Evolutionary conservation across 64 coral and sea anemone genomes (phyloP), one percentile per base, ranked within the genome.

Genomic region (Acropora yongei): DNA sequence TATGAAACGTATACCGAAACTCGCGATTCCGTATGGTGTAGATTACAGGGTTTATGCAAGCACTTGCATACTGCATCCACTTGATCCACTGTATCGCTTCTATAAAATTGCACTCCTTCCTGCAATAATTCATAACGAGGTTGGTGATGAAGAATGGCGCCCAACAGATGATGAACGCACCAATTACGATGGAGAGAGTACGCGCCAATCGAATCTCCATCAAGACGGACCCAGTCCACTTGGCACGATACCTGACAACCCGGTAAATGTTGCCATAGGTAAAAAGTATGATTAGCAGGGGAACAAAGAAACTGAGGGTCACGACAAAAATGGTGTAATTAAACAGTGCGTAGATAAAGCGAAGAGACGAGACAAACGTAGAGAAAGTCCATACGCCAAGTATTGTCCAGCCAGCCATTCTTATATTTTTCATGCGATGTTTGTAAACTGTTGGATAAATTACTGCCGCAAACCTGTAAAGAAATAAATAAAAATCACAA

Each of bases 81-180:
- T 97, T 97, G 43, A 97, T 91, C n/a, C 76, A 75, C 39, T 79
- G 78, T 14, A 76, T 83, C 4, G 92, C 92, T 3, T 1, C 49
- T 1, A 18, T 69, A n/a, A 11, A n/a, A 0, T 44, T 11, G 58
- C 95, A 97, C 18, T 16, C 72, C 5, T 17, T 2, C 9, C 12
- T 18, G 13, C 95, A 97, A 6, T 91, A 94, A 8, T 88, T 72
- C 3, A 79, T 50, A 44, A 97, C 93, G 1, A 97, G 53, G 57
- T 94, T 94, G 49, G 91, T 42, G 4, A 76, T 78, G 39, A 93
- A 91, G 61, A 97, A 97, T 39, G 95, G 95, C 6, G 88, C 95
- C 95, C 95, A 97, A 78, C 95, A 97, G 43, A 97, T 49, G 68
- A 97, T 93, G 77, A 97, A 97, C n/a, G 82, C 93, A 17, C 88